Evolutionary conservation across 2,113 vertebrate species (phyloP).

Genomic region (Notiomystis cincta): DNA sequence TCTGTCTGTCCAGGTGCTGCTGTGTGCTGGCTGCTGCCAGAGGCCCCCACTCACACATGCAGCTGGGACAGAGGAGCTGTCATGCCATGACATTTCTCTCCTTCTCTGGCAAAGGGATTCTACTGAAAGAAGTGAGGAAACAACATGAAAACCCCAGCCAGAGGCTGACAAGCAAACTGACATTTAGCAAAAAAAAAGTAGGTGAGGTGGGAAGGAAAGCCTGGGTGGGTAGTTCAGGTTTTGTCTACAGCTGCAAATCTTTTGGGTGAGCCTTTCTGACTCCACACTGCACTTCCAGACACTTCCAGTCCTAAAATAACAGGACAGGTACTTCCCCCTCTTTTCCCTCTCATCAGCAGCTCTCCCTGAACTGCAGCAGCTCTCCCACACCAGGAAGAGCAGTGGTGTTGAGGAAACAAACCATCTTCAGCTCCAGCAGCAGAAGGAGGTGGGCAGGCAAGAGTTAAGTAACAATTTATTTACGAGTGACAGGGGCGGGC

Average conservation of each 20-base stretch:
- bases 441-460: not conserved
- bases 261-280: not conserved
- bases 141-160: not conserved
- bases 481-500: accelerated
- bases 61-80: not conserved
- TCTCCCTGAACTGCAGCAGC: not conserved
- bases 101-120: not conserved
- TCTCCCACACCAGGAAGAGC: not conserved
- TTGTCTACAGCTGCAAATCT: not conserved
- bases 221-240: not conserved
- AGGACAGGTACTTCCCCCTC: not conserved
- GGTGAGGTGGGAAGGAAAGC: not conserved
- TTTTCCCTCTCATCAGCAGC: not conserved
- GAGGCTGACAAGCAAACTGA: conserved; percentile 15
- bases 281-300: not conserved
- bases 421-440: not conserved
- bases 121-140: not conserved
- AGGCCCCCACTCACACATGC: accelerated
- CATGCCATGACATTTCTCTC: not conserved
- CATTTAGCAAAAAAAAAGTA: not conserved
- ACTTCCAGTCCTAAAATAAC: not conserved
- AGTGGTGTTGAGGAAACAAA: accelerated
- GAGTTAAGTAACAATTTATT: not conserved
- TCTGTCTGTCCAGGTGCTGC: not conserved
- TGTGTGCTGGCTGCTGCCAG: accelerated